phyloP scores from a whole-genome alignment of 2,797 vertebrate genomes.

The Halcyon badia region DNA sequence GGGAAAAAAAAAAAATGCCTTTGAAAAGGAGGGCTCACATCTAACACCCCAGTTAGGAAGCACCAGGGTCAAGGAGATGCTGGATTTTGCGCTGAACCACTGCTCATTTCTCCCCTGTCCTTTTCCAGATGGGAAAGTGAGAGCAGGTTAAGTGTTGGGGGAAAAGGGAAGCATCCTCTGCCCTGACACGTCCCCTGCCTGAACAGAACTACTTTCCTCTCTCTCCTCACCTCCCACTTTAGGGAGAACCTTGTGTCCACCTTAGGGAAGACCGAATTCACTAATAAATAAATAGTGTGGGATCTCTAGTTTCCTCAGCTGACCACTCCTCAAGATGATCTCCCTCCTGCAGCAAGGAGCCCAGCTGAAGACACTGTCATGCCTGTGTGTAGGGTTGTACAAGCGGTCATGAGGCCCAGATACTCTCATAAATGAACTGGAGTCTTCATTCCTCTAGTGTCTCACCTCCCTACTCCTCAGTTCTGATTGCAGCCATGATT shows the following conservation, averaged over 20 bases:
- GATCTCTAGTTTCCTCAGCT: neutral
- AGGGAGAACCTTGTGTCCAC: neutral
- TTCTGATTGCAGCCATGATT: neutral
- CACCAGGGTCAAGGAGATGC: neutral
- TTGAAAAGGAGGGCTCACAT: neutral
- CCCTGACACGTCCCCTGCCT: neutral
- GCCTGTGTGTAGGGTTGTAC: neutral
- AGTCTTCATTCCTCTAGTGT: neutral
- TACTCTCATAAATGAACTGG: neutral
- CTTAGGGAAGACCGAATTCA: neutral
- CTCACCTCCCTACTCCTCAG: neutral
- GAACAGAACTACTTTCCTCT: neutral
- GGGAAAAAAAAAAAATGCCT: neutral
- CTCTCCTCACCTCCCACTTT: neutral
- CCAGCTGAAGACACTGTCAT: neutral
- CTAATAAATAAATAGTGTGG: neutral
- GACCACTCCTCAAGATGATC: neutral
- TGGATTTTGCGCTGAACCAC: neutral
- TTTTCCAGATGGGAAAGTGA: neutral
- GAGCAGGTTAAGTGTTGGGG: neutral
- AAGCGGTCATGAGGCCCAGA: neutral
- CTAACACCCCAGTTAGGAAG: neutral
- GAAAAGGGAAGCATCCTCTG: neutral
- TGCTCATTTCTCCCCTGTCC: neutral
- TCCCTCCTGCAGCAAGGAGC: neutral